These are phyloP conservation scores for Chloropsis cyanopogon DNA, from an alignment of 2,113 vertebrate species.

Conservation along the genomic window DNA sequence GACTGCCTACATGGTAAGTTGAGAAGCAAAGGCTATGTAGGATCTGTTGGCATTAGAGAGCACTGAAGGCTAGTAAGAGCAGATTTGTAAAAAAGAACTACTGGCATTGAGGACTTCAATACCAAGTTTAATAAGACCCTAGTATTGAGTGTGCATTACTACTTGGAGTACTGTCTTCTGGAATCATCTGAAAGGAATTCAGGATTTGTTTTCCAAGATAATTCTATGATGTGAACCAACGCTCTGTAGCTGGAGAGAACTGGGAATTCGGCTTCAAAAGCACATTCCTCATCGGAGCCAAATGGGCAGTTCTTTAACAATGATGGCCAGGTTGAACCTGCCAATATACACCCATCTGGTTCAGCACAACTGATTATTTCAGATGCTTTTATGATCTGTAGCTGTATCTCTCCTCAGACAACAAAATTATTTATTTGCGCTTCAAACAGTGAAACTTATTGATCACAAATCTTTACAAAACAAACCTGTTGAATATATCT, in stretches of 20 bases:
- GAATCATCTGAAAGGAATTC: background rate
- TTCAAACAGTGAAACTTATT: background rate
- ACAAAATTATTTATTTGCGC: background rate
- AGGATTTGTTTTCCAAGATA: background rate
- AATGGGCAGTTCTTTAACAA: background rate
- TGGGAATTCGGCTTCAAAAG: background rate
- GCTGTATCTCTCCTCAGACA: background rate
- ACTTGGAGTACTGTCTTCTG: background rate
- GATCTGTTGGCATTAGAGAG: background rate
- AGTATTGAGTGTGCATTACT: background rate
- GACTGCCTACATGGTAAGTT: background rate
- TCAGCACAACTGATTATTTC: background rate
- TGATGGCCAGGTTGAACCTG: background rate
- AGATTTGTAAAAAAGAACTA: background rate
- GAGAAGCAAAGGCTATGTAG: background rate
- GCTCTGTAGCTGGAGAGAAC: background rate
- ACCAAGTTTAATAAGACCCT: background rate
- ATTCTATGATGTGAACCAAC: background rate
- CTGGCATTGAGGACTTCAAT: background rate
- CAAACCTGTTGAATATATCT: constrained; percentile 89
- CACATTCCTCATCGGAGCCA: background rate
- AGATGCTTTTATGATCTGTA: background rate
- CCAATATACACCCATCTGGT: background rate
- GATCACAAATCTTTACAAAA: background rate
- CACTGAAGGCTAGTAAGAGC: background rate